These are phyloP conservation scores for Drosophila sp. DNA, from an alignment of 1,140 invertebrate species.

Conservation along the genomic window DNA sequence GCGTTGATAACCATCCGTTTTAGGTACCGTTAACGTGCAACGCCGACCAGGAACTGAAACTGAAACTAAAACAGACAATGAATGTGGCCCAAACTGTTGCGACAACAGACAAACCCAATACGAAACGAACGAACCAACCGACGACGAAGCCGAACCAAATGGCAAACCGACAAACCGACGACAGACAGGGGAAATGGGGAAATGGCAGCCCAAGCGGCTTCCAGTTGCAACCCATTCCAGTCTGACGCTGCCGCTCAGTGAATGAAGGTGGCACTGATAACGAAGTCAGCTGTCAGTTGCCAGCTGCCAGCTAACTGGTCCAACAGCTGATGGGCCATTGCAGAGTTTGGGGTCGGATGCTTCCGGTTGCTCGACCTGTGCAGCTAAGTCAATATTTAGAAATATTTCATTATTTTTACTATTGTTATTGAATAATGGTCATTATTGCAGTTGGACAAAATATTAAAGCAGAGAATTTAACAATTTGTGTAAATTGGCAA, in stretches of 20 bases:
- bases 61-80: slow-evolving; percentile 28
- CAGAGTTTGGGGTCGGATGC: neutral
- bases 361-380: neutral
- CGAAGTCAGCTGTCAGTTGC: slow-evolving; percentile 61
- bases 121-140: slow-evolving; percentile 5
- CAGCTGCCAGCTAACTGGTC: slow-evolving; percentile 20
- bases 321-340: slow-evolving; percentile 56
- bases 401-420: neutral
- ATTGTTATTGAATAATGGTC: no score
- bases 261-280: slow-evolving; percentile 43
- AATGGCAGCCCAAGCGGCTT: slow-evolving; percentile 36
- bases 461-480: no score
- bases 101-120: slow-evolving; percentile 39
- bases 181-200: slow-evolving; percentile 1
- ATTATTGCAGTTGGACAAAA: neutral
- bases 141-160: neutral
- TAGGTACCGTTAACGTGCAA: slow-evolving; percentile 63
- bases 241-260: neutral
- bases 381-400: neutral
- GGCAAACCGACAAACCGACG: slow-evolving; percentile 12
- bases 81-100: slow-evolving; percentile 71
- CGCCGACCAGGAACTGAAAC: slow-evolving; percentile 75
- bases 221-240: slow-evolving; percentile 73
- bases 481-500: no score
- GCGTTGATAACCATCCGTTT: slow-evolving; percentile 15